Evolutionary conservation across 2,797 vertebrate genomes (phyloP).

Genomic region (Falco berigora): DNA sequence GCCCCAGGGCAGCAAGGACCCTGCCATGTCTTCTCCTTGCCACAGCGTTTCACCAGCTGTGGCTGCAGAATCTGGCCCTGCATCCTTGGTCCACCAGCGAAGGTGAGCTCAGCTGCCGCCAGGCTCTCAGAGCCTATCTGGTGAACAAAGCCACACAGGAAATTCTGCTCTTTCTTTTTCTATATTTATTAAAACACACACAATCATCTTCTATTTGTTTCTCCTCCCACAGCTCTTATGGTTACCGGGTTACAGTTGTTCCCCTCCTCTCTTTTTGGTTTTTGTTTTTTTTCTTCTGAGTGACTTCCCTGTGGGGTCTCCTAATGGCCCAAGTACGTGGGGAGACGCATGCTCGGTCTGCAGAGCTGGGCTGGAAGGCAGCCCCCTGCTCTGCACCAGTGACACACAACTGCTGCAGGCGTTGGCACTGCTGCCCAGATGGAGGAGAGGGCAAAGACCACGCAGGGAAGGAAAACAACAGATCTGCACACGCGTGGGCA

Average conservation of each 20-base stretch:
- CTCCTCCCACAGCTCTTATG: constrained; percentile 50
- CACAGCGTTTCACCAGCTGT: accelerated
- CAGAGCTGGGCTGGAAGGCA: background rate
- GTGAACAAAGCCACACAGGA: background rate
- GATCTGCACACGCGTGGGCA: background rate
- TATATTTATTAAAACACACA: constrained; percentile 21
- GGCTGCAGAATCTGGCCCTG: background rate
- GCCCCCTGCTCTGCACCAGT: background rate
- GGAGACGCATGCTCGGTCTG: background rate
- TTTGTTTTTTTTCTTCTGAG: background rate
- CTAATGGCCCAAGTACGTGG: background rate
- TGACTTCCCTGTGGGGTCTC: constrained; percentile 24
- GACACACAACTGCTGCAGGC: background rate
- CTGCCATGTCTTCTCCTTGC: background rate
- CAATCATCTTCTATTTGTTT: constrained; percentile 47
- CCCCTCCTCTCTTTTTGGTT: background rate
- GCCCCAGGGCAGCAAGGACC: background rate
- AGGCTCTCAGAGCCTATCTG: background rate
- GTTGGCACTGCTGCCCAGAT: background rate
- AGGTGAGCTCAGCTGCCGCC: background rate
- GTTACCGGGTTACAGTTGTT: constrained; percentile 59
- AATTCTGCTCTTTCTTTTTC: background rate
- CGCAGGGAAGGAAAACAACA: background rate
- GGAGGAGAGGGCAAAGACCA: background rate
- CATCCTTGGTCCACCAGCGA: background rate